Percentiles rank a stretch among this genome's conserved stretches.
Conservation (phyloP, 2,888 invertebrate genomes). For the Spisula solida region DNA sequence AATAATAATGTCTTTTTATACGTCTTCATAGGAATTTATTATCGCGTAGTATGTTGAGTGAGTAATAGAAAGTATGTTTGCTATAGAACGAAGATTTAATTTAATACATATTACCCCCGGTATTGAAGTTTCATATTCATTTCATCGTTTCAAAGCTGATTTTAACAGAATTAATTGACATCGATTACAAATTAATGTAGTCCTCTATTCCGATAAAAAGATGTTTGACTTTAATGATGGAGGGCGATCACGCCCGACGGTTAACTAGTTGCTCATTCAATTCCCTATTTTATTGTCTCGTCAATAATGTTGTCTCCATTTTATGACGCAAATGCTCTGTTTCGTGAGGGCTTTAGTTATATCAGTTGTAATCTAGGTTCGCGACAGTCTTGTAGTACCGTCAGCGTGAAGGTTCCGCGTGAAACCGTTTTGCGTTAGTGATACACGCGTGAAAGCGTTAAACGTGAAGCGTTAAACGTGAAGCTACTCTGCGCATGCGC, state of each 20-base stretch:
- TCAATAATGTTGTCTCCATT: slow-evolving; percentile 10
- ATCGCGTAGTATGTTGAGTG: too few relatives aligned
- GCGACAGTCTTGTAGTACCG: slow-evolving; percentile 2
- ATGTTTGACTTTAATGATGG: background rate
- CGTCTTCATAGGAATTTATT: too few relatives aligned
- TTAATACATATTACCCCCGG: too few relatives aligned
- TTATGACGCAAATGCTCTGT: background rate
- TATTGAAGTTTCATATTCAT: too few relatives aligned
- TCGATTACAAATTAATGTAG: background rate
- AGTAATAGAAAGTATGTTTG: too few relatives aligned
- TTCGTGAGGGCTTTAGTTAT: background rate
- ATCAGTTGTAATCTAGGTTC: background rate
- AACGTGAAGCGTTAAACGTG: too few relatives aligned
- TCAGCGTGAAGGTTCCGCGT: too few relatives aligned
- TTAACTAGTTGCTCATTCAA: slow-evolving; percentile 6
- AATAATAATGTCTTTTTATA: background rate
- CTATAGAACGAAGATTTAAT: too few relatives aligned
- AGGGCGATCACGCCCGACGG: background rate
- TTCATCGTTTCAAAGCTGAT: too few relatives aligned
- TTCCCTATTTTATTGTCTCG: background rate
- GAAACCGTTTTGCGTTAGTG: too few relatives aligned
- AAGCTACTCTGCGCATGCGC: too few relatives aligned
- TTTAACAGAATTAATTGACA: background rate
- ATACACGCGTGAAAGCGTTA: too few relatives aligned
- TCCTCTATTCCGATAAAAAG: background rate